phyloP scores from a whole-genome alignment of 2,888 invertebrate genomes.

The Cheilosia vernalis region DNA sequence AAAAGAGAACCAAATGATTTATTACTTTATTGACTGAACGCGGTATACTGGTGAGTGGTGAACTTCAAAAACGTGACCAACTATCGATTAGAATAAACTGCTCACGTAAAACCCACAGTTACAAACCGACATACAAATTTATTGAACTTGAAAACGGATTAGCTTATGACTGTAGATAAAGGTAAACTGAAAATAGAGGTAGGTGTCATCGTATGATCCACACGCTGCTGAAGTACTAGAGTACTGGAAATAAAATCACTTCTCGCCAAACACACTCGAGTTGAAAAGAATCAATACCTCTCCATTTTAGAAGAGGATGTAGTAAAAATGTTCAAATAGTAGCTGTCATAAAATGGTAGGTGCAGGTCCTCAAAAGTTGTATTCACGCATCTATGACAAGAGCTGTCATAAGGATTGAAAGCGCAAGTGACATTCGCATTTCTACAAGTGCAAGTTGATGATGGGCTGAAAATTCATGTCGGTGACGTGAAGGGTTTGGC shows the following conservation, averaged over 20 bases:
- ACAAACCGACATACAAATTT: conserved; percentile 1
- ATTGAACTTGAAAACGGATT: conserved; percentile 23
- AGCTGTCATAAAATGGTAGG: conserved; percentile 29
- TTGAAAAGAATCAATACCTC: conserved; percentile 53
- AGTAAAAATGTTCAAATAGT: conserved; percentile 59
- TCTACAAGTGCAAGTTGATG: conserved; percentile 8
- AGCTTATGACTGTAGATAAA: conserved; percentile 10
- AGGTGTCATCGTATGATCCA: conserved; percentile 6
- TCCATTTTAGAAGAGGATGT: conserved; percentile 56
- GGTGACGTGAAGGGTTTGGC: too few relatives aligned
- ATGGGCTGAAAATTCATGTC: not conserved
- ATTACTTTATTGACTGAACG: conserved; percentile 28
- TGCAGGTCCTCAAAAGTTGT: conserved; percentile 29
- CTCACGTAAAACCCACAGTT: not conserved
- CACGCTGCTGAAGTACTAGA: conserved; percentile 5
- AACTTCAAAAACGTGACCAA: conserved; percentile 30
- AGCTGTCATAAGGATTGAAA: conserved; percentile 44
- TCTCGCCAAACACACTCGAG: conserved; percentile 53
- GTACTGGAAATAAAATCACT: conserved; percentile 44
- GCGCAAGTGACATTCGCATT: conserved; percentile 1
- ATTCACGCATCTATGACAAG: conserved; percentile 17
- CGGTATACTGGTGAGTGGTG: conserved; percentile 12
- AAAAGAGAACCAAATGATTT: conserved; percentile 21
- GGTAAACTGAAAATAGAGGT: conserved; percentile 8
- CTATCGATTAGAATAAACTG: not conserved